Conservation (phyloP, 2,113 vertebrate species). For the Chauna torquata region DNA sequence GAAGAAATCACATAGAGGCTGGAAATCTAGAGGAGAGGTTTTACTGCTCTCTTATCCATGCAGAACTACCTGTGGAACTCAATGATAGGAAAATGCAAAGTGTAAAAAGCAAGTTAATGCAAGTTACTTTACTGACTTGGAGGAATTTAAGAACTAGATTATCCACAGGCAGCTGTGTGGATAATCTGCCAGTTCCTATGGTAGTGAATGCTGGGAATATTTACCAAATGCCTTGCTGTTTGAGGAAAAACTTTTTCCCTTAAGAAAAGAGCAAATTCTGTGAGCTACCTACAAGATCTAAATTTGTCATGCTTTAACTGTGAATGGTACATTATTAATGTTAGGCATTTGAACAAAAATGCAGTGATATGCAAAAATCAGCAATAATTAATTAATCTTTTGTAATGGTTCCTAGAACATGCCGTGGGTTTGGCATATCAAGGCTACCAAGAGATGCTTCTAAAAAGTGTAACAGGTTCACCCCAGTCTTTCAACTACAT, state of each 20-base stretch:
- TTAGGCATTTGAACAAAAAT: neutral
- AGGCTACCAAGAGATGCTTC: neutral
- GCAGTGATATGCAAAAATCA: neutral
- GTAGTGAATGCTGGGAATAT: neutral
- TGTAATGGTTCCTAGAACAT: neutral
- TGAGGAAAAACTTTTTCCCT: neutral
- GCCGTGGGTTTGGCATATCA: neutral
- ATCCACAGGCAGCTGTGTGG: neutral
- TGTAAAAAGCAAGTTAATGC: neutral
- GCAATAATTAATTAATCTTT: neutral
- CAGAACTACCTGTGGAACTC: neutral
- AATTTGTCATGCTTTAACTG: neutral
- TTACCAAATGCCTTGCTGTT: neutral
- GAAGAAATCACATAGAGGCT: neutral
- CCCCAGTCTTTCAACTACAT: neutral
- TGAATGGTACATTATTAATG: neutral
- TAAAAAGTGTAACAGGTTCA: neutral
- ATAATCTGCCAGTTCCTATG: neutral
- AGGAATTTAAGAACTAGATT: neutral
- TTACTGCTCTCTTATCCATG: neutral
- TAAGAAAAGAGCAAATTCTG: neutral
- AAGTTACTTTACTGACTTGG: neutral
- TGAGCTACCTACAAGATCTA: neutral
- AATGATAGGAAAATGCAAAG: neutral
- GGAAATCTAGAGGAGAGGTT: neutral